phyloP scores from a whole-genome alignment of 2,888 invertebrate species.

The Sinelater perroti region DNA sequence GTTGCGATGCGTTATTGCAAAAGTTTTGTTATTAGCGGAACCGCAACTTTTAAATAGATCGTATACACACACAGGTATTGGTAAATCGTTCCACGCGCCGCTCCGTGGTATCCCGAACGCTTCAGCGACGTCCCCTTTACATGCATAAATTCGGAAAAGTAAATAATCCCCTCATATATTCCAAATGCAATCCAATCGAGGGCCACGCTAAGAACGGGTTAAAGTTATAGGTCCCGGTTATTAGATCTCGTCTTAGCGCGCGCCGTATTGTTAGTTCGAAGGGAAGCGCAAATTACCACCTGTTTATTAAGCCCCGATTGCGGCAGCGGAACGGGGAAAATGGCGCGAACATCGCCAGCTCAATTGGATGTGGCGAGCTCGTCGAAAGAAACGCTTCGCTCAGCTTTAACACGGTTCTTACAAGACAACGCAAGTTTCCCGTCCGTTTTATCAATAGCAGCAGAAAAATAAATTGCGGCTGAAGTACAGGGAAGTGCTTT shows the following conservation, averaged over 20 bases:
- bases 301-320: no score
- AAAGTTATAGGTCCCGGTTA: conserved; percentile 7
- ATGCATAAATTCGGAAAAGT: not conserved
- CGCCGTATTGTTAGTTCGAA: not conserved
- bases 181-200: not conserved
- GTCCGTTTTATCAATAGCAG: conserved; percentile 1
- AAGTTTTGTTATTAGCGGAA: conserved; percentile 9
- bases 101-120: not conserved
- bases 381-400: no score
- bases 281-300: conserved; percentile 1
- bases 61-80: no score
- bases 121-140: not conserved
- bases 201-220: not conserved
- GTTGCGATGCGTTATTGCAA: not conserved
- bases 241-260: not conserved
- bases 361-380: no score
- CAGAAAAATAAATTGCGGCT: not conserved
- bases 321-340: no score
- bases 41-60: no score
- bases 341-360: no score
- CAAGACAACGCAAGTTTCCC: not conserved
- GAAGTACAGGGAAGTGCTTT: conserved; percentile 2
- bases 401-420: no score
- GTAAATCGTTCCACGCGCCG: not conserved
- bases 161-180: conserved; percentile 2